Base-by-base conservation (phyloP, 1,140 invertebrate species). In the Papilio machaon region DNA sequence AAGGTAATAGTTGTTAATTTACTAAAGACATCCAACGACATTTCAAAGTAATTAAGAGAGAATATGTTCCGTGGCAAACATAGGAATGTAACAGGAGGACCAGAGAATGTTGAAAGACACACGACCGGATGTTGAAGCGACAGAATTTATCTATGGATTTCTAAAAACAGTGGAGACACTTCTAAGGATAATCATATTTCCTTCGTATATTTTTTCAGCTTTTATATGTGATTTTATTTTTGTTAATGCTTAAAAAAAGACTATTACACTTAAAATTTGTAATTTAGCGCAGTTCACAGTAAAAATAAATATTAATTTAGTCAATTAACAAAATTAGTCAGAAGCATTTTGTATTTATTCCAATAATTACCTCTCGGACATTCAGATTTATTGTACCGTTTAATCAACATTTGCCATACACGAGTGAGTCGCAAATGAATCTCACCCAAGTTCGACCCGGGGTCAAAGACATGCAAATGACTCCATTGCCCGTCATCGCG, bases 381-480 rank as follows among this genome's bases (percentile, higher is more conserved):
- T 64, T 58, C 77, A 82, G 73, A 54, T 83, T 83, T 83, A 84
- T 77, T 83, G 81, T 75, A 49, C 30, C 81, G 60, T 80, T 82
- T 81, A 84, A 85, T 81, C 58, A 84, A 80, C 64, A 75, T 79
- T 79, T 79, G 73, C 60, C 73, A 81, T 77, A 74, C 60, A 67
- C 74, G 74, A 73, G 13, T 73, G 70, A 52, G 19, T 76, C 81
- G 47, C 81, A 80, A 79, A 81, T 70, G 81, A 83, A 85, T 82
- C 83, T 84, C 80, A 78, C 77, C 82, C 77, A 84, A 83, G 74
- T 75, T 76, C 77, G 73, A 82, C 79, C 58, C 67, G 82, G 83
- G 86, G 87, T 90, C 87, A 89, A 85, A 88, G 84, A 85, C 85
- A 89, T 88, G 86, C 86, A 88, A 91, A 89, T 87, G 84, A 86